phyloP scores from a whole-genome alignment of 2,888 invertebrate species.

The Stenodera caucasica region DNA sequence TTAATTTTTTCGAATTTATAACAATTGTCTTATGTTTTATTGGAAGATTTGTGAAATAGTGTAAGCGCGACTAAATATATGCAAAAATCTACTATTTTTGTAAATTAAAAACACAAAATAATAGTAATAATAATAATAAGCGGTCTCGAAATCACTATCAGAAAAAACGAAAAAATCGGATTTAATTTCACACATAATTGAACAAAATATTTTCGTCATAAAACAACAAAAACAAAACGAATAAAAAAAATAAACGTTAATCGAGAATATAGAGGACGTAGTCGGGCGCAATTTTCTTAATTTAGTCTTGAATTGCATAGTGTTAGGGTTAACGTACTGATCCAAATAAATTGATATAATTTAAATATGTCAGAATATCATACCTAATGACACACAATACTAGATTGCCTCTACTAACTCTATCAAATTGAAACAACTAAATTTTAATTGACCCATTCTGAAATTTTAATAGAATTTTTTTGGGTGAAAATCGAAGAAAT shows the following conservation, averaged over 20 bases:
- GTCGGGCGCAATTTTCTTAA: constrained; percentile 38
- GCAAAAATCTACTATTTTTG: not conserved
- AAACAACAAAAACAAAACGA: constrained; percentile 32
- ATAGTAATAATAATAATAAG: constrained; percentile 12
- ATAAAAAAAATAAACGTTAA: constrained; percentile 32
- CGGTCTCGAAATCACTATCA: constrained; percentile 9
- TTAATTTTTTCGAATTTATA: too few species aligned
- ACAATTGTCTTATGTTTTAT: too few species aligned
- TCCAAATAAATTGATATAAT: constrained; percentile 12
- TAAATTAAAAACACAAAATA: constrained; percentile 9
- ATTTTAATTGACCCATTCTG: not conserved
- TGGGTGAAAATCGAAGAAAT: constrained; percentile 13
- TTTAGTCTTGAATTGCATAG: constrained; percentile 38
- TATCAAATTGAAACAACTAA: too few species aligned
- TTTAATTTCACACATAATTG: constrained; percentile 40
- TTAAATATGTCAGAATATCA: constrained; percentile 20
- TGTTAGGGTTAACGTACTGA: constrained; percentile 38
- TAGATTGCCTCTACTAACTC: too few species aligned
- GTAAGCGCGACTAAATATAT: not conserved
- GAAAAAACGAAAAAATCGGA: constrained; percentile 23
- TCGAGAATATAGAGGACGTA: constrained; percentile 39
- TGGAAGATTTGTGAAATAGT: not conserved
- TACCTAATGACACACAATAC: constrained; percentile 13
- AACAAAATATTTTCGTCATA: constrained; percentile 36
- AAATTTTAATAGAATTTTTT: not conserved